These are phyloP conservation scores for Eurois occulta DNA, from an alignment of 2,888 invertebrate species.

Conservation along the genomic window DNA sequence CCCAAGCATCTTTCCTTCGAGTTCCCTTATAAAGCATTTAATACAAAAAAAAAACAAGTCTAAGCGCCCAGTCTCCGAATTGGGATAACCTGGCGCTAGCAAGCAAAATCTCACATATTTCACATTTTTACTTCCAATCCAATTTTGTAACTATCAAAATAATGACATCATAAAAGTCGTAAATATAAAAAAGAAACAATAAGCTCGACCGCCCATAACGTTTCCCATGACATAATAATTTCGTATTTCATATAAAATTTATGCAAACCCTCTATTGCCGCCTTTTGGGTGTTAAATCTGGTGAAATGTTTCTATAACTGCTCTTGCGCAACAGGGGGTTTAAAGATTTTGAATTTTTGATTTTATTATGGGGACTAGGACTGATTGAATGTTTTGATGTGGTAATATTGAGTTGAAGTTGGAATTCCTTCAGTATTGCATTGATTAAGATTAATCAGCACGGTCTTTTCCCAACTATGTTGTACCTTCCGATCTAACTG, in stretches of 20 bases:
- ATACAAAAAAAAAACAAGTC: background rate
- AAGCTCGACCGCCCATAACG: constrained; percentile 78
- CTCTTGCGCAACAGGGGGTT: constrained; percentile 68
- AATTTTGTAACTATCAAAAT: constrained; percentile 44
- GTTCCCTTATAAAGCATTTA: background rate
- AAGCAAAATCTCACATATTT: constrained; percentile 45
- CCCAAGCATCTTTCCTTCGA: background rate
- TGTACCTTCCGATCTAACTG: too few relatives aligned
- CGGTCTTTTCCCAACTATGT: too few relatives aligned
- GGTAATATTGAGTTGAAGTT: constrained; percentile 5
- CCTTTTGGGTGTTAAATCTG: constrained; percentile 73
- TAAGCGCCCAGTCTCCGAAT: background rate
- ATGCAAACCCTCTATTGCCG: constrained; percentile 78
- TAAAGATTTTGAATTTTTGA: constrained; percentile 29
- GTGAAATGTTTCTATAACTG: constrained; percentile 62
- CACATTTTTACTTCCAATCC: constrained; percentile 40
- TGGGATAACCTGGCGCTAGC: constrained; percentile 11
- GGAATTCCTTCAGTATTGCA: constrained; percentile 10
- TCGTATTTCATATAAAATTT: constrained; percentile 75
- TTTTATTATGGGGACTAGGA: constrained; percentile 18
- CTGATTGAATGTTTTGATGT: constrained; percentile 45
- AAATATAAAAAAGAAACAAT: constrained; percentile 52
- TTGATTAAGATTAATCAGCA: background rate
- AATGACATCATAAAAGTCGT: constrained; percentile 58
- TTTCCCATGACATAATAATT: constrained; percentile 77